A percentile compares a stretch with the other conserved stretches of the same genome.
Conservation (phyloP, 2,113 vertebrate genomes). For the Corvus hawaiiensis region DNA sequence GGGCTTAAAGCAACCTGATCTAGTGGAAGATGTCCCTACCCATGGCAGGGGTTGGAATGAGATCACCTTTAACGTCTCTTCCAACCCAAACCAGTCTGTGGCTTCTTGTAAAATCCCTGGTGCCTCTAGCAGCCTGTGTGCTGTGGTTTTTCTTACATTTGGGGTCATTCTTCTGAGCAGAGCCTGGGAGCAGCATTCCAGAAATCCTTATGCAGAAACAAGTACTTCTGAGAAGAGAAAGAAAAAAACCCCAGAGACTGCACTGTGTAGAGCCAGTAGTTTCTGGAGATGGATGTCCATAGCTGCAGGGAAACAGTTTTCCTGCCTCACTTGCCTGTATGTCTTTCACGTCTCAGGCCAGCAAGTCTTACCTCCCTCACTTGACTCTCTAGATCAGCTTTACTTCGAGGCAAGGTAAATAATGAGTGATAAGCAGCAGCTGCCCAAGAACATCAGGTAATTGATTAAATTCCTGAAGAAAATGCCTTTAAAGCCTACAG, state of each 20-base stretch:
- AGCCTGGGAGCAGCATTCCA: not conserved
- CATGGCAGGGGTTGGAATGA: not conserved
- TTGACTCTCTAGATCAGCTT: not conserved
- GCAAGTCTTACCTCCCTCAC: not conserved
- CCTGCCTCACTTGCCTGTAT: not conserved
- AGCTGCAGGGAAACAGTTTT: not conserved
- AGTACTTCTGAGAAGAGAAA: not conserved
- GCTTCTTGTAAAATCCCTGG: not conserved
- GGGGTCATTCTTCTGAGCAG: not conserved
- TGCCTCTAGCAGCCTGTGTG: not conserved
- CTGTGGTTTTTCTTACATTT: rapidly evolving
- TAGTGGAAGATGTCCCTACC: not conserved
- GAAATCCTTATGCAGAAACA: not conserved
- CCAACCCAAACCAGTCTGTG: not conserved
- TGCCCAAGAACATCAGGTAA: not conserved
- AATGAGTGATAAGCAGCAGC: not conserved
- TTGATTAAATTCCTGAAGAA: not conserved
- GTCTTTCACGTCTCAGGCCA: not conserved
- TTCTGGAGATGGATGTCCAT: not conserved
- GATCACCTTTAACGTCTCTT: not conserved
- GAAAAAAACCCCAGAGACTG: not conserved
- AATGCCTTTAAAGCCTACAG: not conserved
- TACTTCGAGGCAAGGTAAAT: not conserved
- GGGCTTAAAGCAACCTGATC: not conserved
- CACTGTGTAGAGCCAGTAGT: no score